phyloP scores from a whole-genome alignment of 2,113 vertebrate genomes.

The Zeus faber region DNA sequence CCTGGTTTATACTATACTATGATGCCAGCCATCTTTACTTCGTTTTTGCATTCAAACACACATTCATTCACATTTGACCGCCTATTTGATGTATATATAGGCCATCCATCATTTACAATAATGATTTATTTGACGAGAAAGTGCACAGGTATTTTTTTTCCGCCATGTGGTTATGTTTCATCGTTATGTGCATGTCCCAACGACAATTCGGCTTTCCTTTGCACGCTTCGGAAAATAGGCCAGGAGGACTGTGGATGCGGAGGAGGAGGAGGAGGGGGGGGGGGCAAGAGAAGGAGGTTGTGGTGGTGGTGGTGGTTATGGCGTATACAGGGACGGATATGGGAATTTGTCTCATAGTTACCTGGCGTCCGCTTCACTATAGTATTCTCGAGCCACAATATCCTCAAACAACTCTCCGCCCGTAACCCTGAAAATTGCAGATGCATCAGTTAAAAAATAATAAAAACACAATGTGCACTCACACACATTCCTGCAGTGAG shows the following conservation, averaged over 20 bases:
- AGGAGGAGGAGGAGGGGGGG: constrained; percentile 10
- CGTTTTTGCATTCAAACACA: no score
- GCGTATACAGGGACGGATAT: constrained; percentile 8
- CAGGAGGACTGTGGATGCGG: neutral
- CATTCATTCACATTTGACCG: no score
- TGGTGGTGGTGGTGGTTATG: constrained; percentile 6
- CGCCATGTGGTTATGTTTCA: no score
- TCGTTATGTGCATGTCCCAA: no score
- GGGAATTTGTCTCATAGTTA: constrained; percentile 39
- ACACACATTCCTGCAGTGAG: constrained; percentile 4
- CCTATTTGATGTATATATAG: no score
- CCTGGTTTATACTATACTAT: no score
- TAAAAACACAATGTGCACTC: neutral
- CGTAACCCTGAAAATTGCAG: constrained; percentile 66
- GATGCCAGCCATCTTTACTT: no score
- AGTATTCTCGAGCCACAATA: constrained; percentile 78
- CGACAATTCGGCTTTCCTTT: no score
- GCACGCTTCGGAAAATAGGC: no score
- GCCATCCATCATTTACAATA: no score
- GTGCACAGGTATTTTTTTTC: no score
- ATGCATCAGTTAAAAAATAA: constrained; percentile 23
- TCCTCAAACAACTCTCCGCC: constrained; percentile 79
- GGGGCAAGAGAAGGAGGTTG: neutral
- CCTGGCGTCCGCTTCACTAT: constrained; percentile 80
- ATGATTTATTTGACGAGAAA: no score